Conservation (phyloP, 1,140 invertebrate species). For the Bombus polaris region DNA sequence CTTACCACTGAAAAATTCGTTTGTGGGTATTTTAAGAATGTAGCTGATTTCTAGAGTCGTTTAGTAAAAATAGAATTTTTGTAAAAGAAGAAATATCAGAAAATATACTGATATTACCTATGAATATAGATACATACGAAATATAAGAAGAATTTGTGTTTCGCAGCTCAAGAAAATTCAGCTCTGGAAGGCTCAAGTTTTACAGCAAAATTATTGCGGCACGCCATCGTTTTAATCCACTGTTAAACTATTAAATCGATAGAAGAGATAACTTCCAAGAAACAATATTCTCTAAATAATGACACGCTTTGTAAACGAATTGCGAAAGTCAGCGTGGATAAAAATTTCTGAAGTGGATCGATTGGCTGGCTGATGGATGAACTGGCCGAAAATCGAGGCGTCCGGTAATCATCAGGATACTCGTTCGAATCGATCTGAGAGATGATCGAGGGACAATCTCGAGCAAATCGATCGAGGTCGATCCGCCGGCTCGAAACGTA, state of each 20-base stretch:
- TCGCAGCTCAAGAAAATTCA: too few species aligned
- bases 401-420: constrained; percentile 62
- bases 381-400: constrained; percentile 63
- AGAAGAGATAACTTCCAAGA: too few species aligned
- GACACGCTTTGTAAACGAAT: constrained; percentile 1
- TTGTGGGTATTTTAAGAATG: not conserved
- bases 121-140: too few species aligned
- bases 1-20: constrained; percentile 19
- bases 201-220: too few species aligned
- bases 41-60: too few species aligned
- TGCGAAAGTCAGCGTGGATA: not conserved
- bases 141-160: too few species aligned
- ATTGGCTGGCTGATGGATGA: not conserved
- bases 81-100: too few species aligned
- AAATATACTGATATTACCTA: too few species aligned
- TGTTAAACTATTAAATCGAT: too few species aligned
- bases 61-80: too few species aligned
- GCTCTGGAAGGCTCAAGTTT: too few species aligned
- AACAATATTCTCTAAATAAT: not conserved
- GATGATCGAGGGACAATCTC: constrained; percentile 65
- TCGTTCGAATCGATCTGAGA: constrained; percentile 65
- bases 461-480: constrained; percentile 66
- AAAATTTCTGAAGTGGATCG: not conserved
- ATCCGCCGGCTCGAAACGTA: constrained; percentile 55
- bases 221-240: too few species aligned